These are phyloP conservation scores for Stratiolaelaps scimitus DNA, from an alignment of 1,140 invertebrate genomes.

Conservation along the genomic window DNA sequence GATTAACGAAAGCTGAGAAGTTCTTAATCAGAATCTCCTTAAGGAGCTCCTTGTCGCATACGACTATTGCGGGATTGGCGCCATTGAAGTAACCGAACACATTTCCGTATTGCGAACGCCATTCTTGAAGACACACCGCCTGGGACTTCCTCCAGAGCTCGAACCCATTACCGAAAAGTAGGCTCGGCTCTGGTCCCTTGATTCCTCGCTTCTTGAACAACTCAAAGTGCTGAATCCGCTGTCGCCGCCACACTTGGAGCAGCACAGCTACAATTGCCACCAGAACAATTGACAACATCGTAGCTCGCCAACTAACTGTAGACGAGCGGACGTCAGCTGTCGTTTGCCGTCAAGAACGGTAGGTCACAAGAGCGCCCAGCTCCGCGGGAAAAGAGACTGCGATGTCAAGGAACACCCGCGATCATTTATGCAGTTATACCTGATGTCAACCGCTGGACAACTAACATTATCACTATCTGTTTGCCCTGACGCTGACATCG, in stretches of 20 bases:
- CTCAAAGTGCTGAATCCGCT: slow-evolving; percentile 30
- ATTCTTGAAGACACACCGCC: slow-evolving; percentile 33
- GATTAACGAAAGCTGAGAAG: slow-evolving; percentile 39
- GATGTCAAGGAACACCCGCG: too few species aligned
- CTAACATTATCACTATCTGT: too few species aligned
- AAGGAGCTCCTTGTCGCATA: slow-evolving; percentile 39
- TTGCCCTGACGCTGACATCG: too few species aligned
- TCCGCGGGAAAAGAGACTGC: too few species aligned
- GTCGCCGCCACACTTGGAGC: neutral
- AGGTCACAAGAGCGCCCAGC: too few species aligned
- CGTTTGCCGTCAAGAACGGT: too few species aligned
- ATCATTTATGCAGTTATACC: too few species aligned
- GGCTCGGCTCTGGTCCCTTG: slow-evolving; percentile 38
- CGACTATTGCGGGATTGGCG: slow-evolving; percentile 38
- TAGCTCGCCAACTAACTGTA: too few species aligned
- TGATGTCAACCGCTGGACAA: too few species aligned
- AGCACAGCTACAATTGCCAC: neutral
- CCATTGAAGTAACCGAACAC: slow-evolving; percentile 41
- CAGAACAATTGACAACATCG: too few species aligned
- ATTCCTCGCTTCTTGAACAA: slow-evolving; percentile 38
- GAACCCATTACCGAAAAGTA: slow-evolving; percentile 39
- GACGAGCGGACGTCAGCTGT: too few species aligned
- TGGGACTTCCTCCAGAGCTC: slow-evolving; percentile 37
- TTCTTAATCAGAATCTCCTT: slow-evolving; percentile 41
- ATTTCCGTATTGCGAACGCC: slow-evolving; percentile 39